Base-by-base conservation (phyloP, 2,113 vertebrate genomes). In the Trichomycterus rosablanca region DNA sequence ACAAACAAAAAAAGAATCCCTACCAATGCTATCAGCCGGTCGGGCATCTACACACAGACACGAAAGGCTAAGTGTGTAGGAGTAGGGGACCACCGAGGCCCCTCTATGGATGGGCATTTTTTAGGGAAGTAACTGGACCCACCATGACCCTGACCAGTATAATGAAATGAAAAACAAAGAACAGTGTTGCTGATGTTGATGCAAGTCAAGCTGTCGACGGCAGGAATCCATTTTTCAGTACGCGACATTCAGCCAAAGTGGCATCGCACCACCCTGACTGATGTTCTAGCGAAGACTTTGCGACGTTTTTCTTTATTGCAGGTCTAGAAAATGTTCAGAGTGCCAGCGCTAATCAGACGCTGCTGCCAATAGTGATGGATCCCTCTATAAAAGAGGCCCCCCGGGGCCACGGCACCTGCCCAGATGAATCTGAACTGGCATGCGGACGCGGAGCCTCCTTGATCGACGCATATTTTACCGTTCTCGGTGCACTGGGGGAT, bases 301-400 rank as follows among this genome's bases (percentile, higher is more conserved):
- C 44, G 83, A 81, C 83, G 80, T 83, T 82, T 77, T 82, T 81
- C 80, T 84, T 82, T 72, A 78, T 83, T 77, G 82, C 75, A 55
- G 75, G 71, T 83, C 82, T 78, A 81, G 76, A 74, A 84, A 83
- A 77, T 74, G 78, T 78, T 76, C 72, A 70, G 75, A 66, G 76
- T 75, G 81, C 79, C 76, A 76, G 69, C 53, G 76, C 83, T 84
- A 84, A 85, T 87, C 84, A 83, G 74, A 75, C 73, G 54, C 73
- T 81, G 74, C 78, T 86, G 87, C 79, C 86, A 78, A 88, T 86
- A 84, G 77, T 86, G 84, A 87, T 86, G 84, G 82, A 88, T 87
- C 81, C 72, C 28, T 63, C 54, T 67, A 63, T 64, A 56, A 40
- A 53, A 66, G 40, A 15, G 48, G 28, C 35, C 63, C 7, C 18